Conservation (phyloP, 2,888 invertebrate species). For the Polylopha cassiicola region DNA sequence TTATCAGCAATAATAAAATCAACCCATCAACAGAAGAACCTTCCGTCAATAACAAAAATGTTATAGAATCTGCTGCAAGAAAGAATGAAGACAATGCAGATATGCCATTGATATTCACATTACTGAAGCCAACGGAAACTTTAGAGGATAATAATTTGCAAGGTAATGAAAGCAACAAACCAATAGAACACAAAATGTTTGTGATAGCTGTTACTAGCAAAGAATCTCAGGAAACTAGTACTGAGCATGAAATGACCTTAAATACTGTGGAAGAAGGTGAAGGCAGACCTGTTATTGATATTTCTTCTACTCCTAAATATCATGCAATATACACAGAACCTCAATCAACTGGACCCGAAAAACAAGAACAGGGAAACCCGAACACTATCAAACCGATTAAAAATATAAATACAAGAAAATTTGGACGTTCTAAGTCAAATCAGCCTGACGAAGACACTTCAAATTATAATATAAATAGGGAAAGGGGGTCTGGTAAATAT, state of each 20-base stretch:
- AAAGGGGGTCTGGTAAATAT: constrained; percentile 51
- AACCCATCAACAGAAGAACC: constrained; percentile 32
- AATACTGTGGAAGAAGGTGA: constrained; percentile 43
- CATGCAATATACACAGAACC: constrained; percentile 60
- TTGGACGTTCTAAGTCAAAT: constrained; percentile 43
- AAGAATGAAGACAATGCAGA: constrained; percentile 46
- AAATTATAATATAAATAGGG: constrained; percentile 40
- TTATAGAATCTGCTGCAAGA: constrained; percentile 33
- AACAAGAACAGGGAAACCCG: constrained; percentile 39
- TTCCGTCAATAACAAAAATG: constrained; percentile 26
- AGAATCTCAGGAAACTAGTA: constrained; percentile 53
- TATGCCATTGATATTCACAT: constrained; percentile 53
- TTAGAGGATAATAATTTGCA: constrained; percentile 31
- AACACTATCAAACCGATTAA: constrained; percentile 48
- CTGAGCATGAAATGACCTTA: constrained; percentile 39
- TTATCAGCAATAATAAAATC: constrained; percentile 35
- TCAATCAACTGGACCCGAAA: constrained; percentile 29
- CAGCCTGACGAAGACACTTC: constrained; percentile 35
- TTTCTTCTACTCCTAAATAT: constrained; percentile 48
- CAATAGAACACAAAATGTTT: constrained; percentile 43
- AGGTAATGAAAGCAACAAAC: constrained; percentile 30
- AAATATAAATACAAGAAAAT: constrained; percentile 61
- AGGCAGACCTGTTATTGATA: constrained; percentile 37
- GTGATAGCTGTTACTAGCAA: constrained; percentile 56
- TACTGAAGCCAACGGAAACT: constrained; percentile 39